Percentiles rank a stretch among this genome's conserved stretches.
Evolutionary conservation across 2,797 vertebrate species (phyloP).

Genomic region (Lycodopsis pacificus): DNA sequence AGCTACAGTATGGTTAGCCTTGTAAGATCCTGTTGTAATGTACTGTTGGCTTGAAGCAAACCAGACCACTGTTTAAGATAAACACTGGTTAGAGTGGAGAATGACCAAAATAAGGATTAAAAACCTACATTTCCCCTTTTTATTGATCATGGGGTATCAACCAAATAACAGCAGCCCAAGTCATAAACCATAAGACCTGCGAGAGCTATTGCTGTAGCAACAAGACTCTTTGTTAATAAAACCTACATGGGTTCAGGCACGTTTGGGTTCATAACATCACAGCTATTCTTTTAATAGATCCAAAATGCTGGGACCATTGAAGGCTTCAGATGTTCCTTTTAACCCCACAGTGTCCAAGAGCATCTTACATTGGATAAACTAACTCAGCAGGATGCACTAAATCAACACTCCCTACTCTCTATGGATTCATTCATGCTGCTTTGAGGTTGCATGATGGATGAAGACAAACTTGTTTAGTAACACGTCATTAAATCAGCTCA

Average conservation of each 20-base stretch:
- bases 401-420: conserved; percentile 17
- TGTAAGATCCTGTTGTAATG: conserved; percentile 30
- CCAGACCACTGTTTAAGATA: conserved; percentile 40
- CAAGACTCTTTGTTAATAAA: conserved; percentile 47
- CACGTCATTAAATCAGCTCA: conserved; percentile 8
- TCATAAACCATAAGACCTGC: conserved; percentile 43
- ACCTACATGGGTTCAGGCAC: conserved; percentile 51
- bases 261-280: conserved; percentile 78
- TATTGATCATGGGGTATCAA: conserved; percentile 52
- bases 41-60: conserved; percentile 50
- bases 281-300: conserved; percentile 62
- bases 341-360: conserved; percentile 39
- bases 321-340: conserved; percentile 70
- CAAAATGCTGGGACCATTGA: conserved; percentile 58
- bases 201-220: conserved; percentile 49
- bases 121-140: conserved; percentile 30
- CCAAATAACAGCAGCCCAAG: conserved; percentile 26
- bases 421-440: conserved; percentile 11
- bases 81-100: conserved; percentile 60
- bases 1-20: conserved; percentile 11
- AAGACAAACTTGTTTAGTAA: not conserved
- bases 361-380: conserved; percentile 43
- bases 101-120: conserved; percentile 42
- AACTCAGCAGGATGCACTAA: conserved; percentile 44
- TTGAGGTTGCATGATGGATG: not conserved